Conservation (phyloP, 1,140 invertebrate genomes). For the Antheraea pernyi region DNA sequence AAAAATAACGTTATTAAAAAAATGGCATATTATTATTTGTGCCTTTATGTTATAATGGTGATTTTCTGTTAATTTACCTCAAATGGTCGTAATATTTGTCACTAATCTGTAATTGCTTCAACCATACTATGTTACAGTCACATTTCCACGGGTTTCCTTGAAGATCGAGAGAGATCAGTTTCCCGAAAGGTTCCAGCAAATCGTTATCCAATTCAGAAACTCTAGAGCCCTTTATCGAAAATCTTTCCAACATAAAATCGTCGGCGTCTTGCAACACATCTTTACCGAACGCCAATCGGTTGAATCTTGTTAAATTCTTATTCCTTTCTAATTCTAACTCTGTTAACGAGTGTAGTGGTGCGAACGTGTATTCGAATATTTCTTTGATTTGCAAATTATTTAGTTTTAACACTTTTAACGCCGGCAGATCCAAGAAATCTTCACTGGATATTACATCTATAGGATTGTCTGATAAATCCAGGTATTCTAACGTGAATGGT, state of each 20-base stretch:
- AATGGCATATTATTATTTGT: no score
- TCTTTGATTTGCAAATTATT: constrained; percentile 66
- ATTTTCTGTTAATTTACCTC: constrained; percentile 41
- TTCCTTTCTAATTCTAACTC: constrained; percentile 66
- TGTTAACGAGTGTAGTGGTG: constrained; percentile 47
- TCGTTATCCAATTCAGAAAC: constrained; percentile 49
- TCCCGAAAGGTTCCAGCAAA: constrained; percentile 52
- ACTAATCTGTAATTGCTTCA: constrained; percentile 59
- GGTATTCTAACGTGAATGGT: constrained; percentile 64
- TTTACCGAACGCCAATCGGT: constrained; percentile 54
- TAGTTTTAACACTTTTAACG: constrained; percentile 55
- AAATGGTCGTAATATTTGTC: constrained; percentile 56
- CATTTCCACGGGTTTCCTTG: constrained; percentile 72
- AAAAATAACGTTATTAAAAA: no score
- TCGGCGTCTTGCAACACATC: constrained; percentile 58
- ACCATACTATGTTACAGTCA: constrained; percentile 66
- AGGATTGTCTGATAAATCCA: constrained; percentile 71
- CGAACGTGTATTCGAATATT: constrained; percentile 54
- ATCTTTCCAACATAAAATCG: constrained; percentile 55
- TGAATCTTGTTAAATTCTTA: constrained; percentile 57
- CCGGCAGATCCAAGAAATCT: constrained; percentile 58
- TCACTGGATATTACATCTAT: constrained; percentile 54
- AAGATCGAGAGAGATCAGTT: constrained; percentile 54
- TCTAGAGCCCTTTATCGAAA: constrained; percentile 62
- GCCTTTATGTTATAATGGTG: no score